Evolutionary conservation across 2,888 invertebrate species (phyloP).

Genomic region (Pristionchus japonicus): DNA sequence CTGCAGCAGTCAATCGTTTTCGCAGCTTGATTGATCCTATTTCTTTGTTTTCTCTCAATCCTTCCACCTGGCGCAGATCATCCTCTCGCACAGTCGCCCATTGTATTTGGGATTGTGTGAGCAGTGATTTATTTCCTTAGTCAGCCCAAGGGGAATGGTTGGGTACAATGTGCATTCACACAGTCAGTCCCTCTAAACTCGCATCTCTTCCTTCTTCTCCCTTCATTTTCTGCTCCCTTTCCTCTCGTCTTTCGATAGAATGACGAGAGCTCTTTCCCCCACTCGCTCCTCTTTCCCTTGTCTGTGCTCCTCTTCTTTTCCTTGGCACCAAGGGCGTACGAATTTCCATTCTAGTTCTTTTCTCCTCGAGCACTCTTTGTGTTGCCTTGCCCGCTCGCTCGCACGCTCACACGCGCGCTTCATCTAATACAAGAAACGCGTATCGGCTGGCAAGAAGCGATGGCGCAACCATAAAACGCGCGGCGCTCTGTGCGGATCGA

Average conservation of each 20-base stretch:
- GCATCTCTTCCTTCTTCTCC: neutral
- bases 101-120: neutral
- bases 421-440: neutral
- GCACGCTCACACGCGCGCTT: neutral
- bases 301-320: neutral
- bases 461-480: neutral
- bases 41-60: neutral
- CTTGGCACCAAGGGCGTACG: neutral
- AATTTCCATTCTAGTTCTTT: slow-evolving; percentile 34
- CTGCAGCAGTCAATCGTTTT: neutral
- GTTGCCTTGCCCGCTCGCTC: too few species aligned
- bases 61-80: neutral
- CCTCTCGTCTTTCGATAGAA: slow-evolving; percentile 11
- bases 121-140: neutral
- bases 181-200: neutral
- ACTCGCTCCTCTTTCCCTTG: slow-evolving; percentile 19
- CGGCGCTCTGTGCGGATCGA: neutral
- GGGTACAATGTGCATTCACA: neutral
- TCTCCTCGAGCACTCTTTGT: slow-evolving; percentile 28
- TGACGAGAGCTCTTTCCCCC: neutral
- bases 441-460: neutral
- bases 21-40: neutral
- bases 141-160: neutral
- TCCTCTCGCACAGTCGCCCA: neutral
- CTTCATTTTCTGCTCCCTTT: neutral